Base-by-base conservation (phyloP, 2,888 invertebrate genomes). In the Nomada hirtipes region DNA sequence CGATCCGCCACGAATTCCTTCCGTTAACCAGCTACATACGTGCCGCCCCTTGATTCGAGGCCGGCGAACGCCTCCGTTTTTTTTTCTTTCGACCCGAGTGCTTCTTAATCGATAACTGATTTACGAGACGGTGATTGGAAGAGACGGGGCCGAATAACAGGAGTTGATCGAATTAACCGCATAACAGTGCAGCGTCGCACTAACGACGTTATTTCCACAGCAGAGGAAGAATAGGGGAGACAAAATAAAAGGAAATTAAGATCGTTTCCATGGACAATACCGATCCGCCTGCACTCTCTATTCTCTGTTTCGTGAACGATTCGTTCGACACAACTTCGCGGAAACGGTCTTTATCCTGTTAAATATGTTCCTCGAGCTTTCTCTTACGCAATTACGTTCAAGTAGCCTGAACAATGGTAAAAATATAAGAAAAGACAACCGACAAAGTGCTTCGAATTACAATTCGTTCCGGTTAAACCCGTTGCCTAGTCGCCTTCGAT, bases 61-160 rank as follows among this genome's bases (percentile, higher is more conserved):
- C 52, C 53, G 23, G 11, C 50, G 68, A 20, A 55, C 71, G 59
- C 65, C 57, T 71, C 57, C 29, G 60, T n/a, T n/a, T 57, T 57
- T 53, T 64, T 73, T 78, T 80, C 61, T 36, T 15, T 50, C 50
- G 55, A 23, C n/a, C 20, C n/a, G 52, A 18, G 1, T 29, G 47
- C 76, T 78, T 68, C 77, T 59, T 79, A 79, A 75, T 83, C 82
- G 77, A 79, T 87, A 87, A 87, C 60, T 78, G 83, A 81, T 76
- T 87, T 81, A 87, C 72, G 65, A 50, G 69, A 26, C 69, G 64
- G 47, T 79, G 80, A 87, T 86, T 81, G 85, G 64, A 79, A 82
- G 68, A 70, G 79, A 79, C 50, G 64, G 52, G 68, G 70, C 42
- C 60, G 59, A 53, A 67, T 67, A 20, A 44, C 63, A 69, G 29